phyloP scores from a whole-genome alignment of 2,888 invertebrate species.

The Meliscaeva auricollis region DNA sequence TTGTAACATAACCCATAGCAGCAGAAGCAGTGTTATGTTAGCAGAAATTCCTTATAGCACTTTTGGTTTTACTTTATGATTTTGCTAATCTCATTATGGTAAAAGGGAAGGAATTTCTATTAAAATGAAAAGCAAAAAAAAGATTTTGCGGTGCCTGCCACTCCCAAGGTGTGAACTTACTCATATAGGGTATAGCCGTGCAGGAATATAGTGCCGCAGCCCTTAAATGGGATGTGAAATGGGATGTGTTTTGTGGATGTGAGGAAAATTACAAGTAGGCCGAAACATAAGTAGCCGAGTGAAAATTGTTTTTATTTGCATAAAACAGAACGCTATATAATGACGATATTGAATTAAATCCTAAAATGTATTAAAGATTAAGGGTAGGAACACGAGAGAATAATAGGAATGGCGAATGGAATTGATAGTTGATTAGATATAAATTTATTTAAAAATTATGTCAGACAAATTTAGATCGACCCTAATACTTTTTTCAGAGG shows the following conservation, averaged over 20 bases:
- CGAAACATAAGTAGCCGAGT: slow-evolving; percentile 11
- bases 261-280: slow-evolving; percentile 20
- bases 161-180: slow-evolving; percentile 32
- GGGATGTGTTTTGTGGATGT: neutral
- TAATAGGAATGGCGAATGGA: neutral
- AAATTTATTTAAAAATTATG: too few relatives aligned
- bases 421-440: too few relatives aligned
- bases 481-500: too few relatives aligned
- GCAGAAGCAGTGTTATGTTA: neutral
- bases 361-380: neutral
- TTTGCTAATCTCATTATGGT: slow-evolving; percentile 65
- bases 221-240: slow-evolving; percentile 3
- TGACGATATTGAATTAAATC: slow-evolving; percentile 29
- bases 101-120: slow-evolving; percentile 47
- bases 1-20: neutral
- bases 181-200: too few relatives aligned
- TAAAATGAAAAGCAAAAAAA: slow-evolving; percentile 8
- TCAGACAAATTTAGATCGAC: too few relatives aligned
- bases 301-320: neutral
- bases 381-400: neutral
- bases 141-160: slow-evolving; percentile 8
- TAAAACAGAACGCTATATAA: slow-evolving; percentile 4
- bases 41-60: slow-evolving; percentile 2
- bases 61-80: slow-evolving; percentile 56
- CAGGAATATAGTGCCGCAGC: neutral